These are phyloP conservation scores for Lepidotrigona ventralis DNA, from an alignment of 1,140 invertebrate genomes.

Conservation along the genomic window DNA sequence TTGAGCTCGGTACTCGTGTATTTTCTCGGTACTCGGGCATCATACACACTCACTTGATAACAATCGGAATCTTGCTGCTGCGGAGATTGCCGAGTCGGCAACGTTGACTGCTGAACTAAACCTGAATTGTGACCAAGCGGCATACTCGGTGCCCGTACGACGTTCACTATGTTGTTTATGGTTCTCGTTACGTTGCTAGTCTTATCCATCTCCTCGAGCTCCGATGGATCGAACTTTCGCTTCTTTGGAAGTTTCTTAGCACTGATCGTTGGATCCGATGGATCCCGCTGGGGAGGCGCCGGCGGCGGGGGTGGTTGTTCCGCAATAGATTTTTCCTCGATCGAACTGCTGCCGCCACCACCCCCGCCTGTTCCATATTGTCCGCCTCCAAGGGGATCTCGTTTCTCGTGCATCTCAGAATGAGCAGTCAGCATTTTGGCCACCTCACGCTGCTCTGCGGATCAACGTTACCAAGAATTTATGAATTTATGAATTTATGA, in stretches of 20 bases:
- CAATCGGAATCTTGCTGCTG: conserved; percentile 70
- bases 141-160: conserved; percentile 61
- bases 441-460: conserved; percentile 76
- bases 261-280: conserved; percentile 75
- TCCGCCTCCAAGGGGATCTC: conserved; percentile 72
- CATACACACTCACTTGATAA: conserved; percentile 72
- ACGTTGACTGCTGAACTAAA: conserved; percentile 66
- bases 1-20: no score
- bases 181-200: conserved; percentile 71
- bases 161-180: conserved; percentile 68
- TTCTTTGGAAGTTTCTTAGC: conserved; percentile 90
- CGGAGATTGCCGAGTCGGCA: conserved; percentile 60
- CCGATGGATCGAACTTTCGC: conserved; percentile 91
- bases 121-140: conserved; percentile 54
- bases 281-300: conserved; percentile 72
- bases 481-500: no score
- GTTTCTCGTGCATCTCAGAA: conserved; percentile 76
- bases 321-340: conserved; percentile 72
- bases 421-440: conserved; percentile 78
- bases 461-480: conserved; percentile 31
- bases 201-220: conserved; percentile 85
- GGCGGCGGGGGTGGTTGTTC: conserved; percentile 75
- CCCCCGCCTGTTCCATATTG: conserved; percentile 75
- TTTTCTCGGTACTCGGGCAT: no score
- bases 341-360: conserved; percentile 68